Evolutionary conservation across 2,797 vertebrate species (phyloP).

Genomic region (Champsocephalus esox): DNA sequence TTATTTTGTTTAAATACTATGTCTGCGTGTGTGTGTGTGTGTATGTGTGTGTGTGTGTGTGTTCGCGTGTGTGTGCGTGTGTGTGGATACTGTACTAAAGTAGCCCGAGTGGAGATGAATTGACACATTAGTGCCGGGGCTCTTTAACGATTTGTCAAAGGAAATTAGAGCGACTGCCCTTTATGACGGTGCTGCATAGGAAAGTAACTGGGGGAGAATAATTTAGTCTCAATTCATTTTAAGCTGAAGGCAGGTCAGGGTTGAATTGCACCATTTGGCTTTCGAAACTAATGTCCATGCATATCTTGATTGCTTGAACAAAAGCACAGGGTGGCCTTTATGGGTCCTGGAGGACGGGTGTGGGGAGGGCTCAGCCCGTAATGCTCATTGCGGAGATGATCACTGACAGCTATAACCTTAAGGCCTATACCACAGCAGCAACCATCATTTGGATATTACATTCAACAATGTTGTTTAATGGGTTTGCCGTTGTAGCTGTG

Average conservation of each 20-base stretch:
- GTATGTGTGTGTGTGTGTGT: conserved; percentile 4
- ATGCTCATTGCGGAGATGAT: conserved; percentile 84
- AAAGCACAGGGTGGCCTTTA: conserved; percentile 85
- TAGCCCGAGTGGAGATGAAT: conserved; percentile 70
- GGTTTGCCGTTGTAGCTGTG: conserved; percentile 63
- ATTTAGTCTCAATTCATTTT: conserved; percentile 82
- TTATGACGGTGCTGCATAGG: conserved; percentile 71
- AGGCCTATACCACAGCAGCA: conserved; percentile 82
- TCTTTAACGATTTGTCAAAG: conserved; percentile 83
- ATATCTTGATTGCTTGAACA: conserved; percentile 86
- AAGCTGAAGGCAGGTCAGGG: conserved; percentile 82
- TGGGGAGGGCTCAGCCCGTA: conserved; percentile 73
- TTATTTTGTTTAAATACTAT: conserved; percentile 26
- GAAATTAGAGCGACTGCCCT: conserved; percentile 80
- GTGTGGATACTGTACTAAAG: conserved; percentile 50
- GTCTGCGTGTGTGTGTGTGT: neutral
- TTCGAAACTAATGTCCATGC: conserved; percentile 83
- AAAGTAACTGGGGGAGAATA: conserved; percentile 82
- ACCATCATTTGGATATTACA: conserved; percentile 82
- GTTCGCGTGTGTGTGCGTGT: neutral
- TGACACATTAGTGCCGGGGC: conserved; percentile 74
- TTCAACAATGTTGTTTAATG: conserved; percentile 81
- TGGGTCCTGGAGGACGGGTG: conserved; percentile 76
- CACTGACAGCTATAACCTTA: conserved; percentile 85
- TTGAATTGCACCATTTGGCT: conserved; percentile 86